A percentile compares a stretch with the other conserved stretches of the same genome.
Evolutionary conservation across 2,888 invertebrate genomes (phyloP).

Genomic region (Ormyrus rosae): DNA sequence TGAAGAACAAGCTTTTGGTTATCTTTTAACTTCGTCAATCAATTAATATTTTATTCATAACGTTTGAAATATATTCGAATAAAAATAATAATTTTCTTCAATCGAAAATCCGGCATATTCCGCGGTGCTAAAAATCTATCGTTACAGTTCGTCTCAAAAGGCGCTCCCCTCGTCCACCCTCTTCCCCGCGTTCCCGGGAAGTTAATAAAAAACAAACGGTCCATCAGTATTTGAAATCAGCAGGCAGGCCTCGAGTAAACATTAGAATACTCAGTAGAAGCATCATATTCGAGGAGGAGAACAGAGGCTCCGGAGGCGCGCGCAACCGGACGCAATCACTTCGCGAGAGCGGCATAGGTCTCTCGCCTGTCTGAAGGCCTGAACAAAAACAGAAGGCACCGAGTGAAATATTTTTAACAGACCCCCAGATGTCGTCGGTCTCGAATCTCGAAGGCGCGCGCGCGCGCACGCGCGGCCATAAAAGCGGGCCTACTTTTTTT

Average conservation of each 20-base stretch:
- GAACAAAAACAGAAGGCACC: slow-evolving; percentile 61
- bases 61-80: too few relatives aligned
- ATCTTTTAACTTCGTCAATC: too few relatives aligned
- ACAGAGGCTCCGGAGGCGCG: slow-evolving; percentile 16
- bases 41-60: too few relatives aligned
- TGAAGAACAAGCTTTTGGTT: too few relatives aligned
- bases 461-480: neutral
- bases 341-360: slow-evolving; percentile 58
- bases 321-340: slow-evolving; percentile 63
- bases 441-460: slow-evolving; percentile 49
- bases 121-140: too few relatives aligned
- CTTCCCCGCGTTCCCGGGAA: too few relatives aligned
- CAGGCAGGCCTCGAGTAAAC: slow-evolving; percentile 22
- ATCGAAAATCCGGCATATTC: too few relatives aligned
- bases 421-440: slow-evolving; percentile 66
- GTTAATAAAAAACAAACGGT: too few relatives aligned
- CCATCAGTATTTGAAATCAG: too few relatives aligned
- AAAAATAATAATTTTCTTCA: too few relatives aligned
- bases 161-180: too few relatives aligned
- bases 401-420: slow-evolving; percentile 68
- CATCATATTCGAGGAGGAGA: slow-evolving; percentile 25
- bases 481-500: neutral
- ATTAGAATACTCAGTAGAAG: neutral
- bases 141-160: too few relatives aligned
- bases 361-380: slow-evolving; percentile 56